Conservation (phyloP, 2,888 invertebrate species). For the Cerastoderma edule region DNA sequence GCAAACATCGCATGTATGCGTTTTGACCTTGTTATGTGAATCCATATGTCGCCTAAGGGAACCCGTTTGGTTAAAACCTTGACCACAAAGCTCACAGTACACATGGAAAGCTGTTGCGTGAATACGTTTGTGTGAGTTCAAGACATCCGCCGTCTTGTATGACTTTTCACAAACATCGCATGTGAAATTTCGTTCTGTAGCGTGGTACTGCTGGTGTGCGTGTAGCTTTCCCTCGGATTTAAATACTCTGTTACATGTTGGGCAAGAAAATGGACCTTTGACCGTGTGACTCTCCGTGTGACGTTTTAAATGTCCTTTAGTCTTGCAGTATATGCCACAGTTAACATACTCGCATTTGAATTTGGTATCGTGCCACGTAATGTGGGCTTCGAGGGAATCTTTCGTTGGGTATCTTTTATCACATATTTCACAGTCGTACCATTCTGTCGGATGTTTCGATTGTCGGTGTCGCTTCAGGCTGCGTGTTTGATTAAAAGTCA, state of each 20-base stretch:
- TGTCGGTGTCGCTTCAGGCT: not conserved
- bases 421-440: not conserved
- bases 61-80: slow-evolving; percentile 34
- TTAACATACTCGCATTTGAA: slow-evolving; percentile 2
- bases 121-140: slow-evolving; percentile 34
- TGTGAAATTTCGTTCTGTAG: slow-evolving; percentile 16
- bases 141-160: slow-evolving; percentile 38
- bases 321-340: slow-evolving; percentile 18
- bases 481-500: not conserved
- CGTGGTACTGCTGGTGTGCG: slow-evolving; percentile 25
- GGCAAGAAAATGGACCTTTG: slow-evolving; percentile 25
- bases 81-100: slow-evolving; percentile 44
- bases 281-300: slow-evolving; percentile 24
- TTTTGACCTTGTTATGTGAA: slow-evolving; percentile 27
- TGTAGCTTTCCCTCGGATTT: slow-evolving; percentile 12
- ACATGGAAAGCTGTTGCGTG: slow-evolving; percentile 29
- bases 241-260: slow-evolving; percentile 28
- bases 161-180: slow-evolving; percentile 43
- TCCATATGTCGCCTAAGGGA: slow-evolving; percentile 29
- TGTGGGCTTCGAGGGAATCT: slow-evolving; percentile 9
- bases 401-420: not conserved
- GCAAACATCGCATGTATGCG: slow-evolving; percentile 32
- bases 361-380: slow-evolving; percentile 10
- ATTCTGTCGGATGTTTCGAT: not conserved
- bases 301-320: slow-evolving; percentile 8